Percentiles rank a stretch among this genome's conserved stretches.
phyloP scores from a whole-genome alignment of 1,140 invertebrate species.

The Acromyrmex heyeri region DNA sequence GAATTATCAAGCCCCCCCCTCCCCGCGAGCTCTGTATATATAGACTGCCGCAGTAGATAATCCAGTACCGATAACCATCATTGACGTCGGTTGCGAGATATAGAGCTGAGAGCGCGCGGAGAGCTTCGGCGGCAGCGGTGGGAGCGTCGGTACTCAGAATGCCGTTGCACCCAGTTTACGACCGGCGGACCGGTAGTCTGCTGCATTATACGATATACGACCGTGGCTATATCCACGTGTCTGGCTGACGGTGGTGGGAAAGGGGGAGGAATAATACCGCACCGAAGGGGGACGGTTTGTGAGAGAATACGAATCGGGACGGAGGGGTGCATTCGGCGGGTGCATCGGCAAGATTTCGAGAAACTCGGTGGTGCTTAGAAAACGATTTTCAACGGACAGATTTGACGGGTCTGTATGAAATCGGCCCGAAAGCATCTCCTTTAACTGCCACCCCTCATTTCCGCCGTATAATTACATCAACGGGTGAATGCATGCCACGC shows the following conservation, averaged over 20 bases:
- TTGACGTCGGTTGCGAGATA: conserved; percentile 37
- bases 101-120: background rate
- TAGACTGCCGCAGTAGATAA: conserved; percentile 1
- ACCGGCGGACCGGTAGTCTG: conserved; percentile 81
- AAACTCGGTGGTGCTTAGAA: conserved; percentile 8
- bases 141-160: conserved; percentile 66
- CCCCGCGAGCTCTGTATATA: background rate
- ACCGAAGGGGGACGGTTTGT: background rate
- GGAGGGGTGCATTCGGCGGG: background rate
- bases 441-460: background rate
- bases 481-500: background rate
- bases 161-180: conserved; percentile 78
- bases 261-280: background rate
- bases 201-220: conserved; percentile 84
- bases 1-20: background rate
- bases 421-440: background rate
- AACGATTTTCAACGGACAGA: conserved; percentile 26
- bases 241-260: conserved; percentile 63
- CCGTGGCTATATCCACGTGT: conserved; percentile 78
- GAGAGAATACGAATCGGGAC: background rate
- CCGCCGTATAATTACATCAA: conserved; percentile 36
- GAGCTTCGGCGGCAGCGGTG: conserved; percentile 16
- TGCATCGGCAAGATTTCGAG: conserved; percentile 59
- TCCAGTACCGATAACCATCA: conserved; percentile 47
- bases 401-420: background rate